A percentile compares a stretch with the other conserved stretches of the same genome.
Evolutionary conservation across 2,113 vertebrate genomes (phyloP).

Genomic region (Ictalurus punctatus): DNA sequence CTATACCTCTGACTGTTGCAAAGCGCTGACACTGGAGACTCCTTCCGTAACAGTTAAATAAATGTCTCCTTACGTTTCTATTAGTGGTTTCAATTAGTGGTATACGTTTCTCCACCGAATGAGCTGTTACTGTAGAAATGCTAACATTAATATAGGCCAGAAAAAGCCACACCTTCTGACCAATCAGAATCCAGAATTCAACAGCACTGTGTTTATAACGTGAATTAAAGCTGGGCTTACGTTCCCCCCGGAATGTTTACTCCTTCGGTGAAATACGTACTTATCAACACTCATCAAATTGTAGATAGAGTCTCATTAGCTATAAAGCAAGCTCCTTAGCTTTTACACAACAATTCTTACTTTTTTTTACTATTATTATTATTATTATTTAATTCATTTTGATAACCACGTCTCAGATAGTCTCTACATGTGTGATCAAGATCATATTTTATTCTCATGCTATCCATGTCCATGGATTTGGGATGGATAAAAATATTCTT

Average conservation of each 20-base stretch:
- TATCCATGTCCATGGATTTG: conserved; percentile 68
- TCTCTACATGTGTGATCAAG: neutral
- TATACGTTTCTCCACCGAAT: too few species aligned
- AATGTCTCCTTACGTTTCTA: neutral
- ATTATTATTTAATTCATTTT: neutral
- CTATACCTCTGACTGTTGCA: neutral
- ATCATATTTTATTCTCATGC: neutral
- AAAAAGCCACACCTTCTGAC: neutral
- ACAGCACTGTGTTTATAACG: neutral
- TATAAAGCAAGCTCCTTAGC: neutral
- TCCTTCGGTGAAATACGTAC: neutral
- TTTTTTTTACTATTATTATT: neutral
- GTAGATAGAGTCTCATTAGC: neutral
- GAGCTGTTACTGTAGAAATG: neutral
- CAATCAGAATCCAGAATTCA: neutral
- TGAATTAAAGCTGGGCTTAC: neutral
- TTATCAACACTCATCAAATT: neutral
- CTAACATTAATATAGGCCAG: neutral
- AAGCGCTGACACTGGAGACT: neutral
- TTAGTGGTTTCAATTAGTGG: too few species aligned
- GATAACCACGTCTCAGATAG: neutral
- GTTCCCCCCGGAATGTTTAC: neutral
- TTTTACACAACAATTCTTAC: neutral
- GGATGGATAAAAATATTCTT: conserved; percentile 51
- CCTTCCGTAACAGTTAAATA: neutral